Percentiles rank a stretch among this genome's conserved stretches.
These are phyloP conservation scores for Stegostoma tigrinum DNA, from an alignment of 2,113 vertebrate genomes.

Conservation along the genomic window DNA sequence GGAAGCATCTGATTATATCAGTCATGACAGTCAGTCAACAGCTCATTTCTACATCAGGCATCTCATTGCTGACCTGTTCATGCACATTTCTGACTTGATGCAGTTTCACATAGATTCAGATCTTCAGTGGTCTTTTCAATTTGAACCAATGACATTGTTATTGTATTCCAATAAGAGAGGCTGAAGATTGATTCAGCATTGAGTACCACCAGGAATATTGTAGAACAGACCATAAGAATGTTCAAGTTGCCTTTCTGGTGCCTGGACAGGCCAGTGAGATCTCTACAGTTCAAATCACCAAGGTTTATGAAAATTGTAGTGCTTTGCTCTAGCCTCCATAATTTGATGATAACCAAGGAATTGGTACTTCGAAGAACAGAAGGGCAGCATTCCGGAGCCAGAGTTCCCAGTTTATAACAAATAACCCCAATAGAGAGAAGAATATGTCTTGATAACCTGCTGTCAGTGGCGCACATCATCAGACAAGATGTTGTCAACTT, in stretches of 20 bases:
- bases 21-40: neutral
- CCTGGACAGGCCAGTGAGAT: neutral
- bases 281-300: neutral
- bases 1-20: neutral
- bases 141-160: neutral
- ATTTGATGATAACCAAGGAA: neutral
- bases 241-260: neutral
- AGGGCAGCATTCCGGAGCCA: neutral
- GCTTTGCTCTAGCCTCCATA: neutral
- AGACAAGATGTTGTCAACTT: neutral
- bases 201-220: neutral
- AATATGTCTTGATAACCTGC: neutral
- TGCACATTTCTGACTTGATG: neutral
- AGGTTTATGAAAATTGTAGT: neutral
- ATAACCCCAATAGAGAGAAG: neutral
- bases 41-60: neutral
- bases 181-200: neutral
- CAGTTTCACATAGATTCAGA: neutral
- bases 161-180: neutral
- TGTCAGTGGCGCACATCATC: neutral
- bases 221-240: neutral
- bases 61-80: neutral
- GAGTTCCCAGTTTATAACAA: neutral
- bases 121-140: neutral
- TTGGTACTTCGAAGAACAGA: neutral